Evolutionary conservation across 1,140 invertebrate genomes (phyloP), one percentile per base, ranked within the genome.

Genomic region (Nautilus pompilius): DNA sequence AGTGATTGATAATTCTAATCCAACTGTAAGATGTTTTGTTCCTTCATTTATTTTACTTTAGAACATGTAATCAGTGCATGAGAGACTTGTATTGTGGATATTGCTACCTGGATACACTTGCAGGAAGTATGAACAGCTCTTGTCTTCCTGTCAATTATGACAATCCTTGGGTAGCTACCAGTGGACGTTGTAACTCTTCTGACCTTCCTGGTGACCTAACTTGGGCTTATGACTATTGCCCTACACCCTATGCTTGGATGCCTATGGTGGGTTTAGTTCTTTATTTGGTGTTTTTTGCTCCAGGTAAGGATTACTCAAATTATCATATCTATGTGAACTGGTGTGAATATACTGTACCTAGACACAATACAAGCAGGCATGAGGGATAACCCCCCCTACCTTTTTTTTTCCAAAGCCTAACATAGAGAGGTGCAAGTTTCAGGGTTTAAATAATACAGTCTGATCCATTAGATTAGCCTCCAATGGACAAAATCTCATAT

Each of bases 281-380:
- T 8, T 87, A 87, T 68, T 74, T 87, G 26, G 72, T 86, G 41
- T 86, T 82, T 58, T 87, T 86, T 77, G 83, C 85, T 51, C 84
- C 85, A 70, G 86, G 85, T 85, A 72, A 67, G 67, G 45, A n/a
- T n/a, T n/a, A n/a, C n/a, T n/a, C n/a, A n/a, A n/a, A n/a, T n/a
- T n/a, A n/a, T n/a, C n/a, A n/a, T 15, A 36, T 22, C 5, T 17
- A 20, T 36, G 33, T 41, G n/a, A 46, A n/a, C 48, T 10, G 48
- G 17, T 51, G 29, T 33, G 13, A n/a, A 60, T 8, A n/a, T 30
- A 26, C 3, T 41, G 20, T 59, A 2, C 36, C 6, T 59, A 45
- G 15, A 45, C 26, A 17, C 17, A 5, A 5, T 24, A 17, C 5
- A 17, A 54, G 17, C 22, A 22, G n/a, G 22, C 26, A 17, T 28